phyloP scores from a whole-genome alignment of 2,888 invertebrate species.

The Blastobasis adustella region DNA sequence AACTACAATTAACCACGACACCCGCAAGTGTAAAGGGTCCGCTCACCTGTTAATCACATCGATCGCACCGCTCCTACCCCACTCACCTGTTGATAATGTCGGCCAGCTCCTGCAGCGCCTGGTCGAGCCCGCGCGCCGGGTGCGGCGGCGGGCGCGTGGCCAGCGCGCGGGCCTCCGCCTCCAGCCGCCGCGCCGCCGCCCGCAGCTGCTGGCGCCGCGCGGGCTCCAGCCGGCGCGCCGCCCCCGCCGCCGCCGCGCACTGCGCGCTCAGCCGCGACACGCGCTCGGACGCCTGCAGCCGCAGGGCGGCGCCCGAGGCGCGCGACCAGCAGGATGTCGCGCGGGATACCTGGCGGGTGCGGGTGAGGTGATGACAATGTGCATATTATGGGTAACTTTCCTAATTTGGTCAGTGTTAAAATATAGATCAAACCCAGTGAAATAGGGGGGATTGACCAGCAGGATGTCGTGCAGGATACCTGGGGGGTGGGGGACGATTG shows the following conservation, averaged over 20 bases:
- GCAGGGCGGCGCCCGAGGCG: constrained; percentile 59
- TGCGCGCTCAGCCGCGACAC: constrained; percentile 86
- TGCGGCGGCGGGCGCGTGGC: constrained; percentile 31
- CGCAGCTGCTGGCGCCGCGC: constrained; percentile 64
- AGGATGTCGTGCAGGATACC: too few relatives aligned
- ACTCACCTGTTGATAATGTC: background rate
- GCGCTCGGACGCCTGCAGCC: constrained; percentile 61
- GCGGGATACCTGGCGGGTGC: constrained; percentile 17
- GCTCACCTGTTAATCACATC: too few relatives aligned
- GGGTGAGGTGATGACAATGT: too few relatives aligned
- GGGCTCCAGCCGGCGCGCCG: constrained; percentile 83
- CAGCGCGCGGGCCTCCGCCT: constrained; percentile 53
- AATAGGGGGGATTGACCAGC: too few relatives aligned
- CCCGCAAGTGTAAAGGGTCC: too few relatives aligned
- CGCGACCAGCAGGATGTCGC: constrained; percentile 30
- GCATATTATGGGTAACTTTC: too few relatives aligned
- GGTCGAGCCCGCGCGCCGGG: constrained; percentile 45
- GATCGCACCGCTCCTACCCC: too few relatives aligned
- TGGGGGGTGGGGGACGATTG: too few relatives aligned
- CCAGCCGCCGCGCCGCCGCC: constrained; percentile 39
- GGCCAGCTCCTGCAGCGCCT: background rate
- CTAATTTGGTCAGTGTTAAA: too few relatives aligned
- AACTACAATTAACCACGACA: too few relatives aligned
- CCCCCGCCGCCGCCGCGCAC: constrained; percentile 90
- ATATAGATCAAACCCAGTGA: too few relatives aligned